Percentiles rank a stretch among this genome's conserved stretches.
Evolutionary conservation across 2,888 invertebrate species (phyloP).

Genomic region (Torymus aiolomorphi): DNA sequence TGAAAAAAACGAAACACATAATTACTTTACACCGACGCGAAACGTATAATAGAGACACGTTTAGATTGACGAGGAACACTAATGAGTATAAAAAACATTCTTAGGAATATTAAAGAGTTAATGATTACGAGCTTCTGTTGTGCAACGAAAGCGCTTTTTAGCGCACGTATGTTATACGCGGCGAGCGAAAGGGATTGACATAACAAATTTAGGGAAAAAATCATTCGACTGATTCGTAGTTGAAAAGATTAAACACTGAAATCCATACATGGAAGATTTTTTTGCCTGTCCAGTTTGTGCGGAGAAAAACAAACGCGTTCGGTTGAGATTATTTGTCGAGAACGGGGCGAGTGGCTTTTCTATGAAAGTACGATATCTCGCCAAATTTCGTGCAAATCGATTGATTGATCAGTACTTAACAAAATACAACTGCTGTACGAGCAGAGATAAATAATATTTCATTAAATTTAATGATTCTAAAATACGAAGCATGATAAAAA

Average conservation of each 20-base stretch:
- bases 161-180: background rate
- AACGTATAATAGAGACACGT: conserved; percentile 38
- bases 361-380: background rate
- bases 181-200: background rate
- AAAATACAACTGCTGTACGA: background rate
- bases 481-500: conserved; percentile 15
- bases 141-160: too few relatives aligned
- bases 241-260: background rate
- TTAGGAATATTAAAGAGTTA: background rate
- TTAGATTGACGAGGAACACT: conserved; percentile 53
- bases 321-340: background rate
- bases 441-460: conserved; percentile 16
- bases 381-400: too few relatives aligned
- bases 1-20: background rate
- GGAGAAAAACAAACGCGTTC: background rate
- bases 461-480: conserved; percentile 25
- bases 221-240: conserved; percentile 29
- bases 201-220: background rate
- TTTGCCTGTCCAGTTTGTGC: conserved; percentile 13
- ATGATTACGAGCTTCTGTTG: too few relatives aligned
- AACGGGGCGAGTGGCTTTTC: background rate
- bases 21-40: conserved; percentile 32
- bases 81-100: conserved; percentile 40
- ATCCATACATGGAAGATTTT: conserved; percentile 1
- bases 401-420: too few relatives aligned